These are phyloP conservation scores for Blennius ocellaris DNA, from an alignment of 2,113 vertebrate species.

Conservation along the genomic window DNA sequence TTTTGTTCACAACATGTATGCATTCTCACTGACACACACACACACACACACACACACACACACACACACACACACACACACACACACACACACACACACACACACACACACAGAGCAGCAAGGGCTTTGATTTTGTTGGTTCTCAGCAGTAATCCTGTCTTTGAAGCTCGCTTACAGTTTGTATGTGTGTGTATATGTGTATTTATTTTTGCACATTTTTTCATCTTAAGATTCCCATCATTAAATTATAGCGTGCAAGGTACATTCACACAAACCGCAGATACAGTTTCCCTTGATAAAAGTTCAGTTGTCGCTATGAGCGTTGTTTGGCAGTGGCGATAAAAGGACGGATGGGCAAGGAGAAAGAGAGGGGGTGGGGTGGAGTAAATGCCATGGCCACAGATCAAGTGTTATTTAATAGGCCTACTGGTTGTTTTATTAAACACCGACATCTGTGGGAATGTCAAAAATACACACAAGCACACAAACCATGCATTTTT, in stretches of 20 bases:
- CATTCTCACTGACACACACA: background rate
- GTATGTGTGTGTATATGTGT: constrained; percentile 14
- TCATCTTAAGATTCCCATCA: constrained; percentile 40
- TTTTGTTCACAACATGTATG: background rate
- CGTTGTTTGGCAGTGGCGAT: constrained; percentile 46
- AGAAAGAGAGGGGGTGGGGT: background rate
- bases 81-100: background rate
- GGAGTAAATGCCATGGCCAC: constrained; percentile 61
- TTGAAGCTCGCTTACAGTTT: constrained; percentile 54
- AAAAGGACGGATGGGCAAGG: constrained; percentile 20
- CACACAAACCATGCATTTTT: constrained; percentile 2
- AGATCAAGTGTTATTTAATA: constrained; percentile 65
- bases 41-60: no score
- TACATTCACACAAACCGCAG: constrained; percentile 16
- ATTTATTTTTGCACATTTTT: background rate
- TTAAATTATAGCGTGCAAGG: constrained; percentile 13
- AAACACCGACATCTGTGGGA: constrained; percentile 43
- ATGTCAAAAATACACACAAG: constrained; percentile 33
- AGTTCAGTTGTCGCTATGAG: constrained; percentile 44
- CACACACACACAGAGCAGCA: background rate
- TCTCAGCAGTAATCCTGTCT: constrained; percentile 54
- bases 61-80: background rate
- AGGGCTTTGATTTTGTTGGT: constrained; percentile 7
- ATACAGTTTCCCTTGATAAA: constrained; percentile 47
- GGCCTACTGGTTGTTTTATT: constrained; percentile 54